Evolutionary conservation across 1,140 invertebrate genomes (phyloP).

Genomic region (Drosophila equinoxialis): DNA sequence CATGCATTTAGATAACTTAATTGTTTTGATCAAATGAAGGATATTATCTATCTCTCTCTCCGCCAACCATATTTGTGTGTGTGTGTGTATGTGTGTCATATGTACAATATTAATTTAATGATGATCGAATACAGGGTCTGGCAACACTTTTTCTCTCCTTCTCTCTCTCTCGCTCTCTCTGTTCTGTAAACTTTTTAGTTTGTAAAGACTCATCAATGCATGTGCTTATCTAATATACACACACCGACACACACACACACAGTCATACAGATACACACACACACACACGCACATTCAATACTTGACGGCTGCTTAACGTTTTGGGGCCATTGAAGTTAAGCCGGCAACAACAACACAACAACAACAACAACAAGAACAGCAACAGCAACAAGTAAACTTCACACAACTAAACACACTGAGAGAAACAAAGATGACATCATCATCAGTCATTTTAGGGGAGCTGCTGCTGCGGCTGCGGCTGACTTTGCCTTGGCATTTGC

Average conservation of each 20-base stretch:
- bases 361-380: slow-evolving; percentile 35
- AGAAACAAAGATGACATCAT: slow-evolving; percentile 61
- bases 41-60: too few relatives aligned
- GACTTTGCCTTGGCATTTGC: slow-evolving; percentile 16
- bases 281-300: slow-evolving; percentile 40
- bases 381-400: slow-evolving; percentile 61
- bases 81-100: neutral
- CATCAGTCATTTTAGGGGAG: slow-evolving; percentile 35
- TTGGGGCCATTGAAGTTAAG: slow-evolving; percentile 42
- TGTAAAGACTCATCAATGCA: slow-evolving; percentile 34
- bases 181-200: slow-evolving; percentile 27
- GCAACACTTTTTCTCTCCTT: neutral
- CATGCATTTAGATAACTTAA: too few relatives aligned
- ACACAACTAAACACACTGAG: slow-evolving; percentile 24
- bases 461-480: slow-evolving; percentile 15
- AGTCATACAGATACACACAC: slow-evolving; percentile 32
- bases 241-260: slow-evolving; percentile 9
- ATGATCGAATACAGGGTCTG: slow-evolving; percentile 4
- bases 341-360: slow-evolving; percentile 43
- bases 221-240: slow-evolving; percentile 39
- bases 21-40: too few relatives aligned
- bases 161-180: neutral
- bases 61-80: neutral
- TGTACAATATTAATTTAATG: slow-evolving; percentile 4
- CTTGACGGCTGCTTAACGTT: slow-evolving; percentile 19